Base-by-base conservation (phyloP, 2,113 vertebrate genomes). In the Oncorhynchus keta region DNA sequence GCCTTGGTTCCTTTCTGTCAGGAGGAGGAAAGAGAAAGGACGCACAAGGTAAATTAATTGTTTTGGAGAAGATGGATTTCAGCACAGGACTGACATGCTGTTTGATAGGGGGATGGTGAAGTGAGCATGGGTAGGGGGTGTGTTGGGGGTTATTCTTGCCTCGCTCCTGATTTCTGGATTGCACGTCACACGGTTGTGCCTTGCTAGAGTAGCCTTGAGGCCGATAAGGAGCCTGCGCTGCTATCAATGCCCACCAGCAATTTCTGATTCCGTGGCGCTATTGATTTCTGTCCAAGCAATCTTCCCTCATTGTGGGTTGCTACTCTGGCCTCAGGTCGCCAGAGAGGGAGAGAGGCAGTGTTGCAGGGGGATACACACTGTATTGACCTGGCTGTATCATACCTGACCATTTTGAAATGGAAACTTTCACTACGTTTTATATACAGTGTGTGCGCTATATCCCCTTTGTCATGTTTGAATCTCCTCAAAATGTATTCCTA, bases 1-100 rank as follows among this genome's bases (percentile, higher is more conserved):
- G 96, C 94, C 92, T 96, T 95, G 91, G 95, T 96, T 93, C 95
- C 95, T 93, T 95, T 96, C 95, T 96, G 94, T 95, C 93, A 95
- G 87, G 82, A 77, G 87, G 86, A 93, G 93, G 89, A 89, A 84
- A 94, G 84, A 83, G 78, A 89, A 79, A 86, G 81, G 78, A 89
- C 87, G 70, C 49, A 80, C 73, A 73, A 71, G 73, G 77, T 77
- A 94, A 95, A 95, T 91, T 90, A 95, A 95, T 92, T 96, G 93
- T 93, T 92, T 93, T 93, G 92, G 92, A 89, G 93, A 95, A 95
- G 94, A 96, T 76, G 93, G 94, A 95, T 90, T 93, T 85, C 92
- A 92, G 91, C 86, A 61, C 79, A 76, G 75, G 83, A 87, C 84
- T 81, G 88, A 92, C 93, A 89, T 92, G 85, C 88, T 91, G 89